phyloP scores from a whole-genome alignment of 2,888 invertebrate genomes.

The Selenia dentaria region DNA sequence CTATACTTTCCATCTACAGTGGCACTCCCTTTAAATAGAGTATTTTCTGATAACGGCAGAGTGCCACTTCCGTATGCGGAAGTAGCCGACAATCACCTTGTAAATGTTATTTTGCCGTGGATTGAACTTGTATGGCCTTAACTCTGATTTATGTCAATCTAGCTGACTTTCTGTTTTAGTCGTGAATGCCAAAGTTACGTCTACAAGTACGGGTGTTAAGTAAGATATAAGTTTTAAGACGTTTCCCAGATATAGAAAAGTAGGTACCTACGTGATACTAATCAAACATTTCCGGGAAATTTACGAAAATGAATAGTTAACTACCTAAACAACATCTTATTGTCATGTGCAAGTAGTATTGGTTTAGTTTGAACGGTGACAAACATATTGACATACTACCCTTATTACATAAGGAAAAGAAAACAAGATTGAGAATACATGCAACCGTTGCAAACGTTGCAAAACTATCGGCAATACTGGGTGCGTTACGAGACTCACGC shows the following conservation, averaged over 20 bases:
- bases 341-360: no score
- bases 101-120: constrained; percentile 31
- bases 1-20: constrained; percentile 71
- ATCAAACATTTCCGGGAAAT: no score
- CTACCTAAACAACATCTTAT: no score
- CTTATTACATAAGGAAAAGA: constrained; percentile 38
- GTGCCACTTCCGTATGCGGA: constrained; percentile 47
- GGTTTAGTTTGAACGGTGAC: constrained; percentile 25
- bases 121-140: constrained; percentile 18
- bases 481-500: constrained; percentile 32
- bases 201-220: no score
- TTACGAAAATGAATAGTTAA: no score
- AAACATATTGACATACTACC: constrained; percentile 37
- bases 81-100: constrained; percentile 47
- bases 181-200: background rate
- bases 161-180: constrained; percentile 9
- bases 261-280: no score
- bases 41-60: constrained; percentile 57
- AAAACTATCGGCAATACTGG: constrained; percentile 36
- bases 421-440: constrained; percentile 38
- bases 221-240: no score
- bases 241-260: no score
- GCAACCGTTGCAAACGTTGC: constrained; percentile 37
- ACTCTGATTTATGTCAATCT: constrained; percentile 6
- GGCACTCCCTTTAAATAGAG: constrained; percentile 51